These are phyloP conservation scores for Clavelina lepadiformis DNA, from an alignment of 23 tunicate species.

Conservation along the genomic window DNA sequence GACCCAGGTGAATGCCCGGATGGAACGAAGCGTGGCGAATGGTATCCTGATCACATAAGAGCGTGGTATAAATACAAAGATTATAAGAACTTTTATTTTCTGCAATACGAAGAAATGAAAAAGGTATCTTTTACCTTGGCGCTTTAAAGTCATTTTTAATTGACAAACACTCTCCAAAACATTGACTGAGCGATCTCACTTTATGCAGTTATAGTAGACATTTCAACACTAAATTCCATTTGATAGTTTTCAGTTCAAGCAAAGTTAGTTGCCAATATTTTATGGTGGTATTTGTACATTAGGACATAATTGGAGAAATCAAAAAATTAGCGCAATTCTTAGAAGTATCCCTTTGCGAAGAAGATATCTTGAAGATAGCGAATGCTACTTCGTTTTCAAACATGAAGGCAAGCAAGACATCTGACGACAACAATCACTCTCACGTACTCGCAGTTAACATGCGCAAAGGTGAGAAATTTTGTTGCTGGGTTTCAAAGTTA, in stretches of 20 bases:
- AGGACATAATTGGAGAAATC: constrained; percentile 7
- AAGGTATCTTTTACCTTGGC: constrained; percentile 1
- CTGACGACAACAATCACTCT: neutral
- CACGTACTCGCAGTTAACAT: neutral
- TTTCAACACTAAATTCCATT: too few relatives aligned
- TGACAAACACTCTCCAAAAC: too few relatives aligned
- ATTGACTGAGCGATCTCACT: too few relatives aligned
- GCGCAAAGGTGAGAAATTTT: constrained; percentile 12
- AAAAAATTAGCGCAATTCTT: constrained; percentile 7
- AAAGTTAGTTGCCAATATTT: too few relatives aligned
- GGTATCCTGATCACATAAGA: constrained; percentile 1
- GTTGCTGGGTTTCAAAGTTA: neutral
- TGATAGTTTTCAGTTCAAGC: too few relatives aligned
- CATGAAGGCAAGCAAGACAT: neutral
- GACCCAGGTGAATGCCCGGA: neutral
- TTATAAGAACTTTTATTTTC: neutral
- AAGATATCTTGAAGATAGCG: neutral
- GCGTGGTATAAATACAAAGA: constrained; percentile 7
- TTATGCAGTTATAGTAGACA: too few relatives aligned
- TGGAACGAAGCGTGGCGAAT: neutral
- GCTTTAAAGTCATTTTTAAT: too few relatives aligned
- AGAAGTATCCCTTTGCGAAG: constrained; percentile 8
- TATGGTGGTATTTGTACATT: too few relatives aligned
- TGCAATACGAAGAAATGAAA: constrained; percentile 8
- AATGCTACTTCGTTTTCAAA: constrained; percentile 8